Base-by-base conservation (phyloP, 2,888 invertebrate species). In the Cryptocheilus praepositus region DNA sequence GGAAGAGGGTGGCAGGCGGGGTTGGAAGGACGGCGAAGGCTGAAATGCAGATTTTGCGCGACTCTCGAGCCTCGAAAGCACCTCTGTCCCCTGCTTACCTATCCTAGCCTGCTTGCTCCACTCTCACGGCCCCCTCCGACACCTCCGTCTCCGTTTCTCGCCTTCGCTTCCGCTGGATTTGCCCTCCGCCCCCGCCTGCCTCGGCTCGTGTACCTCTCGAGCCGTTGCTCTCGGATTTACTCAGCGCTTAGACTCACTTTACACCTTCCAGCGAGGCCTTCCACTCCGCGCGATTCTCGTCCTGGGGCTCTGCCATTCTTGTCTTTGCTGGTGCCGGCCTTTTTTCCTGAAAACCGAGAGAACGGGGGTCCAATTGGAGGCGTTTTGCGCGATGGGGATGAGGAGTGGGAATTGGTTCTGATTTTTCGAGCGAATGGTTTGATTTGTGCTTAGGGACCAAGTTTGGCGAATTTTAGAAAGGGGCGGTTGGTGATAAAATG, bases 41-140 rank as follows among this genome's bases (percentile, higher is more conserved):
- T 88, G 86, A 89, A 89, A 89, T 89, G 89, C 89, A 89, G 89
- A 89, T 89, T 89, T 83, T 81, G 79, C 81, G 85, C 81, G 83
- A 85, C 82, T 85, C 85, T 85, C 83, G 80, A 83, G 81, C 73
- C 80, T 79, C 76, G 77, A 80, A 84, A 83, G 80, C 80, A 76
- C 76, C 76, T 71, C 79, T 73, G 74, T 68, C 55, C 51, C 53
- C 62, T 69, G 76, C 77, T 76, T 76, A 74, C 76, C 77, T 73
- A 73, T 67, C 73, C 67, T 76, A 73, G 75, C 36, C 63, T 60
- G 54, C 55, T 55, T 45, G 68, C 59, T 43, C 67, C 55, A 15
- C 28, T 22, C 25, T 22, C 54, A 15, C 54, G 8, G 0, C 18
- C 49, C 49, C 16, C 16, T 18, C n/a, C 49, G 16, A 2, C 65